Percentiles rank a stretch among this genome's conserved stretches.
Conservation (phyloP, 2,113 vertebrate genomes). For the Gracilinanus agilis region DNA sequence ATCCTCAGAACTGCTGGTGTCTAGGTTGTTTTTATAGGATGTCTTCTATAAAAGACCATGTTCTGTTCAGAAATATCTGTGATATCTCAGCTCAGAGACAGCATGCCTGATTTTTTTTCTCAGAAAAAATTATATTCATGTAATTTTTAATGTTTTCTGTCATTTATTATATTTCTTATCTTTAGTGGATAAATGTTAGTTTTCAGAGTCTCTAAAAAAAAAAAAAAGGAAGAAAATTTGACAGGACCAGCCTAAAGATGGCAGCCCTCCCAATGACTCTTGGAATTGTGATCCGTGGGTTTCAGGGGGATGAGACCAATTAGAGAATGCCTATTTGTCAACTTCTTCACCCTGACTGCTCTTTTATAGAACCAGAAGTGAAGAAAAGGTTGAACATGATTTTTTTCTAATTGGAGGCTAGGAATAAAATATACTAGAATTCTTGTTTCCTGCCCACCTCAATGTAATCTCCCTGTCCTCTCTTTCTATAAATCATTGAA, state of each 20-base stretch:
- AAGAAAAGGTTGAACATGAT: constrained; percentile 30
- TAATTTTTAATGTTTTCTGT: background rate
- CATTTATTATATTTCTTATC: background rate
- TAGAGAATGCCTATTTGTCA: constrained; percentile 18
- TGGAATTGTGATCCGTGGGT: background rate
- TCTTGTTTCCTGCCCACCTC: background rate
- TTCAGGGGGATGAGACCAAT: background rate
- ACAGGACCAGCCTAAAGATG: background rate
- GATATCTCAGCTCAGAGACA: constrained; percentile 20
- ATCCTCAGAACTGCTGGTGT: constrained; percentile 72
- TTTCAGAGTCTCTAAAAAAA: background rate
- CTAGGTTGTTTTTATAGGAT: constrained; percentile 54
- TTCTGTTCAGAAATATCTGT: constrained; percentile 19
- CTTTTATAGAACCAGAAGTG: background rate
- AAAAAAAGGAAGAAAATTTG: background rate
- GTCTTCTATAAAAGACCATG: constrained; percentile 70
- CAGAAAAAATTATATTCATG: background rate
- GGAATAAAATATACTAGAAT: background rate
- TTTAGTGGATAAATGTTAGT: background rate
- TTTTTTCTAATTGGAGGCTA: background rate
- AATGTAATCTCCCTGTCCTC: background rate
- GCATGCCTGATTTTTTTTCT: background rate
- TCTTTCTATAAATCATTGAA: background rate
- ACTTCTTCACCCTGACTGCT: background rate
- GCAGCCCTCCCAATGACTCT: too few relatives aligned